Base-by-base conservation (phyloP, 2,113 vertebrate species). In the Melanostigma gelatinosum region DNA sequence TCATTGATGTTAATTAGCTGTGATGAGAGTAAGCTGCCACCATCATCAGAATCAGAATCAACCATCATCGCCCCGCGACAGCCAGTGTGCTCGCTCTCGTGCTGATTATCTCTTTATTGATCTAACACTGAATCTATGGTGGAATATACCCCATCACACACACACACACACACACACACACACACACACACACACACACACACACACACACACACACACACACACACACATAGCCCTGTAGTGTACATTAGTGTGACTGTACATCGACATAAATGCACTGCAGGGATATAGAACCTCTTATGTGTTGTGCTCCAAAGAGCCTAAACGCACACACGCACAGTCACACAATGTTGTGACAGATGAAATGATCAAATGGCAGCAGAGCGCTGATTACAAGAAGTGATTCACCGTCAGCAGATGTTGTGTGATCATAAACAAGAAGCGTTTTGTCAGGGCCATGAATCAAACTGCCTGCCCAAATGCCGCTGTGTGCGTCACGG, bases 391-490 rank as follows among this genome's bases (percentile, higher is more conserved):
- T 92, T 89, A 89, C 83, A 89, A 80, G 80, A 34, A 81, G 81
- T 84, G 93, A 91, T 90, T 92, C 89, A 87, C 85, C 72, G 32
- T 83, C 86, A 88, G 86, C 93, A 93, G 90, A 90, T 91, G 92
- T 87, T 90, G 89, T 85, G 90, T 83, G 90, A 92, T 93, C 90
- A 88, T 90, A 91, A 93, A 92, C 85, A 90, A 91, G 89, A 77
- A 84, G 77, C 42, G 63, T 85, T 89, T 92, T 91, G 86, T 92
- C 89, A 91, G 82, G 83, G 78, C 66, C 87, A 88, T 91, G 89
- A 90, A 91, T 92, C 92, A 93, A 83, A 65, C 81, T 55, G 83
- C 65, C 86, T 80, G 62, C 72, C 65, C 85, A 68, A 64, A 84
- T 80, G 87, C 75, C 80, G 87, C 79, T 38, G 78, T n/a, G 77